Base-by-base conservation (phyloP, 2,888 invertebrate species). In the Cetonia aurata region DNA sequence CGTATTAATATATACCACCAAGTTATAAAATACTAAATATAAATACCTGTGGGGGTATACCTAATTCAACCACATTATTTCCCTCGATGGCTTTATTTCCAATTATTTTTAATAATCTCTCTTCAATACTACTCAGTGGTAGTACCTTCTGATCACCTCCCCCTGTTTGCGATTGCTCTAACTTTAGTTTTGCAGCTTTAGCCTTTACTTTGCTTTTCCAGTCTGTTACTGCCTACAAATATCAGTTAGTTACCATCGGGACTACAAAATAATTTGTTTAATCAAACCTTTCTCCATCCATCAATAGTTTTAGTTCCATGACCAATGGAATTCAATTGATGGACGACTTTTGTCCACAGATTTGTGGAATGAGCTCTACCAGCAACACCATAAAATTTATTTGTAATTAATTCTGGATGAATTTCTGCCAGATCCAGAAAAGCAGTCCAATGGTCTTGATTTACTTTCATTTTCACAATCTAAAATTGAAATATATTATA, bases 161-260 rank as follows among this genome's bases (percentile, higher is more conserved):
- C 4, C 59, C 59, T 19, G 59, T 57, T 57, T 10, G 33, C 0
- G 3, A n/a, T 25, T 8, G n/a, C n/a, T 37, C 59, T 57, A 37
- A 17, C 15, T 57, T 25, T 13, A 57, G 37, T 37, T 57, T 57
- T 15, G 9, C 59, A 25, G 59, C 59, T 17, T 57, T 57, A 10
- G 25, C 59, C 15, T 57, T 57, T 6, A 57, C 59, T n/a, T 57
- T 57, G 13, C 59, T n/a, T 31, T 31, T 57, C 59, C 59, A 57
- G 37, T 57, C 59, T 17, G 37, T 57, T 6, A 57, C 41, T 33
- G 59, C 59, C 59, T 57, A 31, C 59, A 37, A 37, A 12, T 12
- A 25, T 57, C 17, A 37, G 6, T 57, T 31, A 31, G 17, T 33
- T 8, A n/a, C n/a, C n/a, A n/a, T 17, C 17, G 17, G 25, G 31